phyloP scores from a whole-genome alignment of 2,797 vertebrate genomes.

The Dendrocincla fuliginosa region DNA sequence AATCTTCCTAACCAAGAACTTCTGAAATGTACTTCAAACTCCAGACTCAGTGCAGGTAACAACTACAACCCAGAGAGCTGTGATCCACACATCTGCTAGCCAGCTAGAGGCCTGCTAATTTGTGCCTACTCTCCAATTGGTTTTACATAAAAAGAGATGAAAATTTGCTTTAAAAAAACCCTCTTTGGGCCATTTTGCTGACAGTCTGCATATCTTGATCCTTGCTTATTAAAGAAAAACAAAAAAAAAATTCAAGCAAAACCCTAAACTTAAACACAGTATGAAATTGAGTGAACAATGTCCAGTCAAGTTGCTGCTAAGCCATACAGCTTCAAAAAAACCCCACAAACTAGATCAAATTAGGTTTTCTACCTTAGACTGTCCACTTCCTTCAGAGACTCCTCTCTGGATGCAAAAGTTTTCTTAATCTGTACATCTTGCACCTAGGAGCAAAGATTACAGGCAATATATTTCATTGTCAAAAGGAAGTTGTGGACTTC shows the following conservation, averaged over 20 bases:
- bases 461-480: not conserved
- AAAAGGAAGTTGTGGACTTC: not conserved
- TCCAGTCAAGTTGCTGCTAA: not conserved
- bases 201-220: not conserved
- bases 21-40: not conserved
- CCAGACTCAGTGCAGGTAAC: not conserved
- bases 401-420: conserved; percentile 76
- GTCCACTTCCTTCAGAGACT: conserved; percentile 78
- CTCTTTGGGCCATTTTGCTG: not conserved
- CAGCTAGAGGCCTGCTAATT: not conserved
- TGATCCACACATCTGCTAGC: accelerated
- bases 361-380: conserved; percentile 77
- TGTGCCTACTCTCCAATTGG: not conserved
- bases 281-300: not conserved
- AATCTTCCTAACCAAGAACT: not conserved
- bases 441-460: conserved; percentile 73
- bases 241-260: not conserved
- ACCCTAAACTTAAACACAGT: not conserved
- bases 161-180: not conserved
- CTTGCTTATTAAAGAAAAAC: not conserved
- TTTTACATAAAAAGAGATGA: not conserved
- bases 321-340: not conserved
- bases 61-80: not conserved
- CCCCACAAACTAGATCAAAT: accelerated
- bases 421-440: conserved; percentile 82